A percentile compares a stretch with the other conserved stretches of the same genome.
Evolutionary conservation across 2,113 vertebrate genomes (phyloP).

Genomic region (Bubo bubo): DNA sequence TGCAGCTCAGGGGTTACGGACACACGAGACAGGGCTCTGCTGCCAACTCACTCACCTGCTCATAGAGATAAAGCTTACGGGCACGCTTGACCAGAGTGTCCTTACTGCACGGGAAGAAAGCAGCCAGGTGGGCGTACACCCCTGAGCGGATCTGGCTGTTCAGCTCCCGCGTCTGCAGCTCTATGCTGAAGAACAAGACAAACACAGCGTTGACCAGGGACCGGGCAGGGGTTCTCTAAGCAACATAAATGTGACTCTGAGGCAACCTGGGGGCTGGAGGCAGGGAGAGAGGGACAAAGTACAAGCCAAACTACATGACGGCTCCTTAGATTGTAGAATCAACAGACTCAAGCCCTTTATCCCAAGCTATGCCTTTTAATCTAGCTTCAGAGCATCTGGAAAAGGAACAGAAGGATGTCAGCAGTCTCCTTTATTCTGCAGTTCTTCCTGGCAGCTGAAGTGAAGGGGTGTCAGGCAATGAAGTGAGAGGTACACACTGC

Average conservation of each 20-base stretch:
- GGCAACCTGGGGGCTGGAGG: neutral
- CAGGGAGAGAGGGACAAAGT: neutral
- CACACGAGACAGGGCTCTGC: neutral
- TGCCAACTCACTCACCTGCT: slow-evolving; percentile 77
- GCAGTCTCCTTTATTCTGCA: neutral
- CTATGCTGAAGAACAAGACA: slow-evolving; percentile 80
- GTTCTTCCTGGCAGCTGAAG: neutral
- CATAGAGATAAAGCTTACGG: slow-evolving; percentile 82
- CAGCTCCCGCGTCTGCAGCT: slow-evolving; percentile 86
- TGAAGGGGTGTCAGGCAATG: neutral
- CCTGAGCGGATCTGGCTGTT: slow-evolving; percentile 83
- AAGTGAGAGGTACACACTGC: neutral
- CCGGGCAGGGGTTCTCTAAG: neutral
- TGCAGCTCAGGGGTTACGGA: neutral
- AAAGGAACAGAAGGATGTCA: neutral
- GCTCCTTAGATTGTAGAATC: neutral
- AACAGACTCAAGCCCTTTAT: neutral
- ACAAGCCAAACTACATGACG: accelerated
- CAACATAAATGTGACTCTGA: neutral
- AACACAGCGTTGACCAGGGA: neutral
- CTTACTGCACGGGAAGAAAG: slow-evolving; percentile 92
- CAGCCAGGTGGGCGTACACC: slow-evolving; percentile 87
- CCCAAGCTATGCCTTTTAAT: neutral
- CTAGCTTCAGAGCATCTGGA: neutral
- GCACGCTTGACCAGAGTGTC: slow-evolving; percentile 87